Evolutionary conservation across 2,888 invertebrate genomes (phyloP).

Genomic region (Cyaniris semiargus): DNA sequence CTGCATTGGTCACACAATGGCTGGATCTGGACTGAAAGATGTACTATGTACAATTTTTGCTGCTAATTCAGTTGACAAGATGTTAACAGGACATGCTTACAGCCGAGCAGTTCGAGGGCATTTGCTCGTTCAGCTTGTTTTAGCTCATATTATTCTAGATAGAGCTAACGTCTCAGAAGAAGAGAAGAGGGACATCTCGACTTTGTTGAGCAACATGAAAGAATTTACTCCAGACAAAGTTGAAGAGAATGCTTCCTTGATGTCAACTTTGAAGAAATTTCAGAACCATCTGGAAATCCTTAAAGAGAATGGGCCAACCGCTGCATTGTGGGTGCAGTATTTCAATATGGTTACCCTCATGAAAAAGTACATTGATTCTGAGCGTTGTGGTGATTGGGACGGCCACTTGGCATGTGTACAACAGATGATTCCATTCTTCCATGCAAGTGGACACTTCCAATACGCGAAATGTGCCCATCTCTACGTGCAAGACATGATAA

Average conservation of each 20-base stretch:
- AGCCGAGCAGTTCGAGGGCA: conserved; percentile 51
- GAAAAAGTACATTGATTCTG: conserved; percentile 19
- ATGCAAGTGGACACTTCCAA: conserved; percentile 51
- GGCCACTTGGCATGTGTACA: conserved; percentile 36
- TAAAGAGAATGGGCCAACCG: conserved; percentile 45
- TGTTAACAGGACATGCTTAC: conserved; percentile 50
- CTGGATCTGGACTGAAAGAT: conserved; percentile 49
- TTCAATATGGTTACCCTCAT: conserved; percentile 47
- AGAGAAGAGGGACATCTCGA: conserved; percentile 44
- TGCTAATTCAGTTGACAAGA: conserved; percentile 50
- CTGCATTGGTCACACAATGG: conserved; percentile 52
- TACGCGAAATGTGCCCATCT: conserved; percentile 38
- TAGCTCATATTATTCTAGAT: conserved; percentile 36
- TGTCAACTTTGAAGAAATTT: conserved; percentile 40
- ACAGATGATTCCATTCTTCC: conserved; percentile 51
- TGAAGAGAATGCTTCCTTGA: conserved; percentile 9
- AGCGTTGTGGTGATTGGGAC: conserved; percentile 25
- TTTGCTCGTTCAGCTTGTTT: conserved; percentile 47
- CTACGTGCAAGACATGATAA: conserved; percentile 55
- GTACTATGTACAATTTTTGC: conserved; percentile 44
- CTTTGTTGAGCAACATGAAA: conserved; percentile 34
- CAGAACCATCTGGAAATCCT: conserved; percentile 43
- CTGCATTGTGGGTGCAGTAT: conserved; percentile 53
- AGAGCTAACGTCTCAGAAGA: conserved; percentile 45
- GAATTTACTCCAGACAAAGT: conserved; percentile 3